Conservation (phyloP, 2,888 invertebrate genomes). For the Liodrosophila aerea region DNA sequence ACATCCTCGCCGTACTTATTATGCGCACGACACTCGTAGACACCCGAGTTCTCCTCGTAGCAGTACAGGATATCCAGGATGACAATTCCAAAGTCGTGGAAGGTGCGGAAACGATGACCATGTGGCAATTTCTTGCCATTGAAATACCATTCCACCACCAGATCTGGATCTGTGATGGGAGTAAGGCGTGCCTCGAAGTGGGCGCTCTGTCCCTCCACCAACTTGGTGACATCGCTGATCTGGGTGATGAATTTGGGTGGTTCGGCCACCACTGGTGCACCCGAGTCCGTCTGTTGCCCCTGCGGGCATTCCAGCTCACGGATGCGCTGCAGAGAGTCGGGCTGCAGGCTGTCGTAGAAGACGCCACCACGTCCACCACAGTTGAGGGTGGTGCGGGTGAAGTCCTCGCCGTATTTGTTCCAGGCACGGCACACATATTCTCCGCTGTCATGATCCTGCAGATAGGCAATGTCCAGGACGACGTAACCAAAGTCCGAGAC, state of each 20-base stretch:
- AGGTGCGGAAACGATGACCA: slow-evolving; percentile 97
- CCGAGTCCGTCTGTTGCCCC: slow-evolving; percentile 85
- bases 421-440: slow-evolving; percentile 96
- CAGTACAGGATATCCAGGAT: slow-evolving; percentile 97
- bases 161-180: slow-evolving; percentile 96
- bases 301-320: slow-evolving; percentile 89
- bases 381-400: slow-evolving; percentile 91
- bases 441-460: slow-evolving; percentile 95
- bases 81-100: slow-evolving; percentile 98
- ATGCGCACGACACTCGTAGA: slow-evolving; percentile 95
- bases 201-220: slow-evolving; percentile 97
- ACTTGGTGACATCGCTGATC: slow-evolving; percentile 90
- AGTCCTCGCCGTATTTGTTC: slow-evolving; percentile 95
- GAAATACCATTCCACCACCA: slow-evolving; percentile 97
- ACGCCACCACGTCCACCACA: slow-evolving; percentile 93
- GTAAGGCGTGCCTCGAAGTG: slow-evolving; percentile 96
- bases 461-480: slow-evolving; percentile 95
- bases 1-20: slow-evolving; percentile 95
- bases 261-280: slow-evolving; percentile 88
- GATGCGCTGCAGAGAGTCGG: slow-evolving; percentile 93
- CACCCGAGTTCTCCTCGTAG: slow-evolving; percentile 97
- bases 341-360: slow-evolving; percentile 94
- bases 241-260: slow-evolving; percentile 95
- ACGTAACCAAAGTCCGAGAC: slow-evolving; percentile 98
- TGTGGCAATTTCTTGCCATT: slow-evolving; percentile 95